Conservation (phyloP, 2,888 invertebrate species). For the Deroplatys truncata region DNA sequence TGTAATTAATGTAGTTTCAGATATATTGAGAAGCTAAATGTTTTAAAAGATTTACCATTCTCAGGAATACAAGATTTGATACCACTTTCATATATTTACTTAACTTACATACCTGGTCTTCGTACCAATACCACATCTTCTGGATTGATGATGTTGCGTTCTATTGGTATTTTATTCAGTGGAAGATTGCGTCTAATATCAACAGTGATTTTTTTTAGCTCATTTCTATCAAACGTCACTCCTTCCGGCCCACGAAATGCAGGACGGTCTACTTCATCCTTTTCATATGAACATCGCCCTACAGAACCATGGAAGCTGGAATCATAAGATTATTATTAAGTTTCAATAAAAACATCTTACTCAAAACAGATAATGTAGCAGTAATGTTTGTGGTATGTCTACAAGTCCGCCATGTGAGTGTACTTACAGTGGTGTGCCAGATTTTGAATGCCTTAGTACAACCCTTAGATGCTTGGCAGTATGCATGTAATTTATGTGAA, state of each 20-base stretch:
- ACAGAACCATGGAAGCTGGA: constrained; percentile 13
- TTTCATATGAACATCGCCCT: constrained; percentile 1
- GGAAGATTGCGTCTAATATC: constrained; percentile 24
- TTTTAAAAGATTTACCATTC: too few relatives aligned
- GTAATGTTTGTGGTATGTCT: too few relatives aligned
- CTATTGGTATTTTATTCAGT: constrained; percentile 14
- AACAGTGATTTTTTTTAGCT: constrained; percentile 30
- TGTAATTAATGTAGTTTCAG: too few relatives aligned
- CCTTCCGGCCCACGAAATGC: constrained; percentile 29
- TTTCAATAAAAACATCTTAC: not conserved
- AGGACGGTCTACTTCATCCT: constrained; percentile 19
- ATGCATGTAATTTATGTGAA: too few relatives aligned
- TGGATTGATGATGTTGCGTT: constrained; percentile 28
- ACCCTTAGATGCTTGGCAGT: too few relatives aligned
- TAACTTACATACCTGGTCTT: constrained; percentile 27
- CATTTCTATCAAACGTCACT: constrained; percentile 25
- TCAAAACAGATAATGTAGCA: too few relatives aligned
- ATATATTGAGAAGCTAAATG: too few relatives aligned
- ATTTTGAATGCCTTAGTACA: too few relatives aligned
- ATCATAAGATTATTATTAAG: not conserved
- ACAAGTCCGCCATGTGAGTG: too few relatives aligned
- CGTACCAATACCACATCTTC: constrained; percentile 30
- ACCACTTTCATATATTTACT: too few relatives aligned
- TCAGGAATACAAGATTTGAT: too few relatives aligned
- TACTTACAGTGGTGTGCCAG: too few relatives aligned